Evolutionary conservation across 2,888 invertebrate species (phyloP), one percentile per base, ranked within the genome.

Genomic region (Nomada ruficornis): DNA sequence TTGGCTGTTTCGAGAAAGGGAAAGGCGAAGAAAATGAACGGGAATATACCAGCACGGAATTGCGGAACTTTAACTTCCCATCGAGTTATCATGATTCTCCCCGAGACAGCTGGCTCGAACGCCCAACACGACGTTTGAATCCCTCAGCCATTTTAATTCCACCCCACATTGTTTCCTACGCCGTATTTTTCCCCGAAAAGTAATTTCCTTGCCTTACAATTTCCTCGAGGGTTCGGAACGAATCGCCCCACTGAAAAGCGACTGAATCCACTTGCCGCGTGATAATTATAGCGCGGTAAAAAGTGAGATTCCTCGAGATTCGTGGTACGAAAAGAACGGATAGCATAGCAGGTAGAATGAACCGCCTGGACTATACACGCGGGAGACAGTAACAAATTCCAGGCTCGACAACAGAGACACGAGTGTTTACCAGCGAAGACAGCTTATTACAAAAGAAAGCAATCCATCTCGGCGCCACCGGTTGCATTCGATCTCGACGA

Each of bases 401-500:
- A 80, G 69, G 54, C 65, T 59, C 52, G 83, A 59, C 76, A 83
- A 89, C 84, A 88, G 89, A 87, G 11, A 44, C 83, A 69, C 47
- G 63, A 54, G 59, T 50, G 62, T 29, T 44, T 79, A 81, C 76
- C 73, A 78, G 75, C 68, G 82, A 79, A 78, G 50, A 62, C 29
- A 44, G 78, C 84, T 87, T 86, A 88, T 86, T 87, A 86, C 76
- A 70, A 69, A 73, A 73, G 70, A 59, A 62, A 59, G 42, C 68
- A 70, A 64, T 80, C 67, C 84, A 68, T 86, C 84, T 80, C 82
- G 79, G 76, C 84, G 70, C 76, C 75, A 72, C 70, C 78, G 77
- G 64, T 80, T 87, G 77, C 83, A 86, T 77, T 75, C 82, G 85
- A 78, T 74, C 81, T 78, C 78, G 75, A 85, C 78, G 77, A 87